Evolutionary conservation across 2,888 invertebrate species (phyloP), one percentile per base, ranked within the genome.

Genomic region (Copidosoma aretas): DNA sequence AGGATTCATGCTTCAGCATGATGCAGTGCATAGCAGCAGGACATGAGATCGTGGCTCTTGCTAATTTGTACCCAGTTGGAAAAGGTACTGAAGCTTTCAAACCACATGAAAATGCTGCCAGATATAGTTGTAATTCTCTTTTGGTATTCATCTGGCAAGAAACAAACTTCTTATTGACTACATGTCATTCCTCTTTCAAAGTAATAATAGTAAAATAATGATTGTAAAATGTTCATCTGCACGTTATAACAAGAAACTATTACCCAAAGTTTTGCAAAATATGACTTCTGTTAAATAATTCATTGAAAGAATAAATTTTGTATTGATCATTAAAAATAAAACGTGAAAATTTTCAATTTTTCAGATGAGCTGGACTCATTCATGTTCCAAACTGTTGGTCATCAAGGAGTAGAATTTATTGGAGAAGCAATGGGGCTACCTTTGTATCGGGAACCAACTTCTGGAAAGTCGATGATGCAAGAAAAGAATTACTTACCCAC

Each of bases 351-450:
- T n/a, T n/a, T n/a, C n/a, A n/a, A 58, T 58, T 84, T 84, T 52
- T 51, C 83, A 91, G 93, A 93, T 88, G 97, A 97, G 84, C 83
- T 96, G 78, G 97, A 98, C 84, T 97, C 97, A 82, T 98, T 94
- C 82, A 99, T 99, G 99, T 99, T 98, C 83, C 99, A 99, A 87
- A 97, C 97, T 61, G 98, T 99, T 65, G 99, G 98, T 0, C 95
- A 97, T 83, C 94, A 97, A 86, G 96, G 95, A 21, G 92, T 99
- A 73, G 91, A 92, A 74, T 87, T 93, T 74, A 94, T 97, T 83
- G 94, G 97, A 32, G 92, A 95, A 83, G 98, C 99, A 1, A 93
- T 98, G 91, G 93, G 89, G 3, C 84, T 99, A 68, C 98, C 98
- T 0, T 85, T 99, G 60, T 98, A 92, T 84, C 88, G 95, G 71